Percentiles rank a stretch among this genome's conserved stretches.
Evolutionary conservation across 2,888 invertebrate genomes (phyloP).

Genomic region (Prosopocoilus inquinatus): DNA sequence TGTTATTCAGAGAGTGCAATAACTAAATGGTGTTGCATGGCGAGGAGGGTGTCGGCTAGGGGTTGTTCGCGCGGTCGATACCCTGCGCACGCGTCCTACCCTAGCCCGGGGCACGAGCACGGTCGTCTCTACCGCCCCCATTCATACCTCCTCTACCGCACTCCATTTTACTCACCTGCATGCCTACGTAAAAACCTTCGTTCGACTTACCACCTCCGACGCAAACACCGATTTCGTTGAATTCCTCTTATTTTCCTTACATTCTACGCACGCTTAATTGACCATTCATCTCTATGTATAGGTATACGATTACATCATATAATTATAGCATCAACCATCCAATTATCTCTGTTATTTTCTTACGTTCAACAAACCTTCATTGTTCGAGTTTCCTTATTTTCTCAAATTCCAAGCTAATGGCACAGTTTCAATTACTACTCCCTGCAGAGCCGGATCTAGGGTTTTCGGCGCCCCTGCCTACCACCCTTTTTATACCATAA

Average conservation of each 20-base stretch:
- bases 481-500: no score
- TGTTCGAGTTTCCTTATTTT: no score
- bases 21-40: slow-evolving; percentile 60
- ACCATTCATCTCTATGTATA: not conserved
- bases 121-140: slow-evolving; percentile 23
- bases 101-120: slow-evolving; percentile 38
- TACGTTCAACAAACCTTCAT: no score
- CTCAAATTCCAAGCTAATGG: no score
- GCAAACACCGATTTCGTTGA: slow-evolving; percentile 7
- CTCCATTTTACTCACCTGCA: slow-evolving; percentile 17
- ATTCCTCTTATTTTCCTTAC: slow-evolving; percentile 12
- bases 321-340: no score
- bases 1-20: slow-evolving; percentile 62
- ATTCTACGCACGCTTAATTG: slow-evolving; percentile 16
- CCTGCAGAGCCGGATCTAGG: no score
- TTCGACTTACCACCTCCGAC: slow-evolving; percentile 21
- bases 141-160: slow-evolving; percentile 25
- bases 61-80: slow-evolving; percentile 51
- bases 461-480: no score
- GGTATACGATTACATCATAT: no score
- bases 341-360: no score
- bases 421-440: no score
- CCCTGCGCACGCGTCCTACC: slow-evolving; percentile 45
- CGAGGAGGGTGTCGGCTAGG: slow-evolving; percentile 55
- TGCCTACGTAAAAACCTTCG: slow-evolving; percentile 4